A percentile compares a stretch with the other conserved stretches of the same genome.
Evolutionary conservation across 1,140 invertebrate species (phyloP).

Genomic region (Gonatopus flavifemur): DNA sequence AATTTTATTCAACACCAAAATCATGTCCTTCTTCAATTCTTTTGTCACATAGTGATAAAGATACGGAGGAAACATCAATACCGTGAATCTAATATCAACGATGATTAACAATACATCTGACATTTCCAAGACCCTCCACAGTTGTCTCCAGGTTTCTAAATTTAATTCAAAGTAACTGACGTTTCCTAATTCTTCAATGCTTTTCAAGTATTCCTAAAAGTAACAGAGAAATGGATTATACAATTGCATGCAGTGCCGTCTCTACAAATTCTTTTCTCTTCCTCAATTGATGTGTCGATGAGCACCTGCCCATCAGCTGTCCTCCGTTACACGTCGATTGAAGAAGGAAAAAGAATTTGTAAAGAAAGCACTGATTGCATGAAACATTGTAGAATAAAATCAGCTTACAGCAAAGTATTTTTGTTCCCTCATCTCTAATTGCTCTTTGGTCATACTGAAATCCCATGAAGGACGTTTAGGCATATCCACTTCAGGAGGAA

Average conservation of each 20-base stretch:
- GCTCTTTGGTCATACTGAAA: conserved; percentile 69
- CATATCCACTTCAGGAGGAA: conserved; percentile 74
- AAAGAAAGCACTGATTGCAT: no score
- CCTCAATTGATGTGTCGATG: no score
- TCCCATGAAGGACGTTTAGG: conserved; percentile 83
- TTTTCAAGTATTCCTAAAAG: conserved; percentile 64
- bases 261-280: no score
- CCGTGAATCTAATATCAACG: conserved; percentile 81
- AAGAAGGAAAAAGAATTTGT: no score
- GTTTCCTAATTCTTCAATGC: conserved; percentile 57
- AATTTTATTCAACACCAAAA: conserved; percentile 90
- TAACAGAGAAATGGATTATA: conserved; percentile 15
- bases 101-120: conserved; percentile 84
- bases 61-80: conserved; percentile 87
- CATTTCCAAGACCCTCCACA: conserved; percentile 91
- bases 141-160: conserved; percentile 89
- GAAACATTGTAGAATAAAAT: no score
- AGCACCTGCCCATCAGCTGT: no score
- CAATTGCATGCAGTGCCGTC: no score
- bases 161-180: conserved; percentile 86
- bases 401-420: conserved; percentile 71
- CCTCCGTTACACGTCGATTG: no score
- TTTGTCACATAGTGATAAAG: conserved; percentile 80
- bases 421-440: conserved; percentile 75
- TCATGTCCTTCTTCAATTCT: conserved; percentile 76